Evolutionary conservation across 2,888 invertebrate genomes (phyloP).

Genomic region (Iselma pallidipennis): DNA sequence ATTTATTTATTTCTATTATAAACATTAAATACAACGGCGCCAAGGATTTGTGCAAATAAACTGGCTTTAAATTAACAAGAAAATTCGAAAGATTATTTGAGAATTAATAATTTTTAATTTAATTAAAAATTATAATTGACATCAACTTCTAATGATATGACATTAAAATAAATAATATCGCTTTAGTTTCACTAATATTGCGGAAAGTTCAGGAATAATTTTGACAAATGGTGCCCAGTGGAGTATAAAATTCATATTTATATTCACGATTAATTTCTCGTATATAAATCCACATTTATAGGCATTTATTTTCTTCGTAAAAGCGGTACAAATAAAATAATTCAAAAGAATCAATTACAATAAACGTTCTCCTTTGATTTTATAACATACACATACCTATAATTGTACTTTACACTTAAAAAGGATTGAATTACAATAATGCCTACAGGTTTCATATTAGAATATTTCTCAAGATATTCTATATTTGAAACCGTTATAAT

Average conservation of each 20-base stretch:
- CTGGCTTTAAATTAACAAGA: neutral
- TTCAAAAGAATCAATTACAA: neutral
- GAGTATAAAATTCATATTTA: neutral
- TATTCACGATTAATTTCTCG: neutral
- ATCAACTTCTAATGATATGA: neutral
- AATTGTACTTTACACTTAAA: neutral
- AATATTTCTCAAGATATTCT: neutral
- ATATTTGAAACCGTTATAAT: neutral
- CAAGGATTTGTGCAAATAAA: constrained; percentile 1
- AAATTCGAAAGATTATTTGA: neutral
- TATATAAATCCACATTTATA: neutral
- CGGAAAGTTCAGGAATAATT: neutral
- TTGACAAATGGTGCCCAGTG: neutral
- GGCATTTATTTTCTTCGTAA: neutral
- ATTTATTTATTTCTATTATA: neutral
- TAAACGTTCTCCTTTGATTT: neutral
- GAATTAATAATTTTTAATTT: neutral
- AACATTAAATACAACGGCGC: neutral
- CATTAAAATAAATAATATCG: neutral
- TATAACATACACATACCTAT: neutral
- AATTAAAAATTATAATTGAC: too few species aligned
- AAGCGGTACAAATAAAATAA: neutral
- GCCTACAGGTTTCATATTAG: neutral
- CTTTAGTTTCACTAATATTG: neutral
- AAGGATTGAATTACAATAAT: neutral